These are phyloP conservation scores for Gallirallus australis DNA, from an alignment of 2,797 vertebrate genomes.

Conservation along the genomic window DNA sequence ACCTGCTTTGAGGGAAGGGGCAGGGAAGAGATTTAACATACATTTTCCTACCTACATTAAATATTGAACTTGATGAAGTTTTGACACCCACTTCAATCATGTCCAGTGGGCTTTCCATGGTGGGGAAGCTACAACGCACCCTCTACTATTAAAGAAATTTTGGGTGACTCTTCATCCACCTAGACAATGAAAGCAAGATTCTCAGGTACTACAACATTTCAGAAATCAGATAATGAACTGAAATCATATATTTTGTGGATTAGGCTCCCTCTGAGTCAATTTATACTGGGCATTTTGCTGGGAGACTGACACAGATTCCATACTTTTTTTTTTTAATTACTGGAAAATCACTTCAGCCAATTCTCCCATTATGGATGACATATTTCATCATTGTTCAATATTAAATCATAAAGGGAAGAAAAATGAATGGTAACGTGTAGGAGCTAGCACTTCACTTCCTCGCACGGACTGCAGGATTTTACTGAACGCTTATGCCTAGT, in stretches of 20 bases:
- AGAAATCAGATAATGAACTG: conserved; percentile 46
- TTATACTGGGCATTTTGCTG: conserved; percentile 36
- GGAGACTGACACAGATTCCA: conserved; percentile 51
- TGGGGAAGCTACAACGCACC: background rate
- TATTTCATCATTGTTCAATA: conserved; percentile 27
- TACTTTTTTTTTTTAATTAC: conserved; percentile 61
- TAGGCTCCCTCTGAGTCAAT: conserved; percentile 31
- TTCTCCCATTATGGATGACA: conserved; percentile 15
- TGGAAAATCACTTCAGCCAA: conserved; percentile 51
- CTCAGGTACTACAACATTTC: background rate
- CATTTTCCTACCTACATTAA: background rate
- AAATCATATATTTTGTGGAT: conserved; percentile 45
- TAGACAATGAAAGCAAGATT: conserved; percentile 36
- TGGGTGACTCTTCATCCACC: background rate
- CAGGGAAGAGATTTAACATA: background rate
- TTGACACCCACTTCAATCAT: background rate
- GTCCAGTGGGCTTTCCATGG: background rate
- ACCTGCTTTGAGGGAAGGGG: background rate
- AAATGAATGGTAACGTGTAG: background rate
- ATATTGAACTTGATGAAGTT: background rate
- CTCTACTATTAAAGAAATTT: background rate
- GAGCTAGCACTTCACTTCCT: conserved; percentile 15
- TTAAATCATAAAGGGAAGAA: conserved; percentile 34
- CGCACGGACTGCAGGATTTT: background rate
- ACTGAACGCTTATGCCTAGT: background rate